Conservation (phyloP, 1,140 invertebrate genomes). For the Sycophaga agraensis region DNA sequence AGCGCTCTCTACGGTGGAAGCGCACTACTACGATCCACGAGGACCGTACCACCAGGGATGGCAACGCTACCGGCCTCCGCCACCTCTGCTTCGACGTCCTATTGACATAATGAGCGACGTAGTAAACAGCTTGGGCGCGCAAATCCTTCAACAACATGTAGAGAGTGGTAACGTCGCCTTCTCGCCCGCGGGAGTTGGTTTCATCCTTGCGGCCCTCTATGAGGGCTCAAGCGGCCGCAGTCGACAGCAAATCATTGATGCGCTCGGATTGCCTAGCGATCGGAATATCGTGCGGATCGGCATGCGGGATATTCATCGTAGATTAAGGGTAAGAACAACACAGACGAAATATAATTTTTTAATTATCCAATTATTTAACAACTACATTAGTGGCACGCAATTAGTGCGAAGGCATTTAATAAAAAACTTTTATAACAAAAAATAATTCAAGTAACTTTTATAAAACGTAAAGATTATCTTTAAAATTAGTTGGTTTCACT, state of each 20-base stretch:
- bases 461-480: no score
- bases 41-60: conserved; percentile 34
- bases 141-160: conserved; percentile 60
- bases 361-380: no score
- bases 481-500: no score
- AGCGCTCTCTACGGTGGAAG: no score
- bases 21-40: conserved; percentile 34
- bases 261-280: conserved; percentile 68
- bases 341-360: no score
- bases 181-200: conserved; percentile 76
- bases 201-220: conserved; percentile 73
- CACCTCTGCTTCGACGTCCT: conserved; percentile 48
- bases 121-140: conserved; percentile 73
- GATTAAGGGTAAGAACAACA: conserved; percentile 66
- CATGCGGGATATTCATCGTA: conserved; percentile 75
- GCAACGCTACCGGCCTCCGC: conserved; percentile 12
- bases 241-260: conserved; percentile 68
- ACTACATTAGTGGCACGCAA: no score
- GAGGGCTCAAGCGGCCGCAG: conserved; percentile 73
- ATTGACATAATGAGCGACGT: conserved; percentile 75
- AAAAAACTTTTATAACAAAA: no score
- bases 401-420: no score
- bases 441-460: no score
- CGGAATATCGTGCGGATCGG: conserved; percentile 71
- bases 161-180: conserved; percentile 82